These are phyloP conservation scores for Eufriesea mexicana DNA, from an alignment of 1,140 invertebrate species.

Conservation along the genomic window DNA sequence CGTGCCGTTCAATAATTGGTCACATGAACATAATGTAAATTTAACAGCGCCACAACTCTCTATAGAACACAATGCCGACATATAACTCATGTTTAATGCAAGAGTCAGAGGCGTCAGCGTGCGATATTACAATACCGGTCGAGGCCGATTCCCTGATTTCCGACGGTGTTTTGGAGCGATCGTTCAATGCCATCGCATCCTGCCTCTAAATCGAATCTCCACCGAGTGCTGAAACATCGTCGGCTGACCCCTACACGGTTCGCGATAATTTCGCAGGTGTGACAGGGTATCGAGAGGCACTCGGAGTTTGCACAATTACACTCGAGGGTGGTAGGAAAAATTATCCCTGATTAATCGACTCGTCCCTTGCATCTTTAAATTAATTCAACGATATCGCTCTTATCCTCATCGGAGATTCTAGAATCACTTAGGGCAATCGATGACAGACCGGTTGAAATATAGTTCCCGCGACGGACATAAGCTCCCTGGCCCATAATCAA, in stretches of 20 bases:
- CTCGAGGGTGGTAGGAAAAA: not conserved
- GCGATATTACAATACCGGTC: conserved; percentile 62
- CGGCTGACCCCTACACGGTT: not conserved
- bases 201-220: conserved; percentile 26
- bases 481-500: not conserved
- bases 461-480: not conserved
- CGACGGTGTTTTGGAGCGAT: conserved; percentile 52
- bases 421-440: not conserved
- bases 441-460: not conserved
- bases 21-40: conserved; percentile 68
- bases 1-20: conserved; percentile 56
- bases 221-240: not conserved
- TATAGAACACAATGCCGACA: conserved; percentile 62
- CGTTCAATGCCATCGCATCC: conserved; percentile 29
- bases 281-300: too few relatives aligned
- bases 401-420: not conserved
- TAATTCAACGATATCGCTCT: not conserved
- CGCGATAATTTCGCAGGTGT: not conserved
- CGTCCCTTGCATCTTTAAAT: not conserved
- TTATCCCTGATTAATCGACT: not conserved
- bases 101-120: conserved; percentile 60
- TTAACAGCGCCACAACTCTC: conserved; percentile 47
- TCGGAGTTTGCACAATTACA: not conserved
- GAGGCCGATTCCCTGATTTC: conserved; percentile 49
- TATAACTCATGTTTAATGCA: conserved; percentile 72